Base-by-base conservation (phyloP, 1,140 invertebrate genomes). In the Drosophila elegans region DNA sequence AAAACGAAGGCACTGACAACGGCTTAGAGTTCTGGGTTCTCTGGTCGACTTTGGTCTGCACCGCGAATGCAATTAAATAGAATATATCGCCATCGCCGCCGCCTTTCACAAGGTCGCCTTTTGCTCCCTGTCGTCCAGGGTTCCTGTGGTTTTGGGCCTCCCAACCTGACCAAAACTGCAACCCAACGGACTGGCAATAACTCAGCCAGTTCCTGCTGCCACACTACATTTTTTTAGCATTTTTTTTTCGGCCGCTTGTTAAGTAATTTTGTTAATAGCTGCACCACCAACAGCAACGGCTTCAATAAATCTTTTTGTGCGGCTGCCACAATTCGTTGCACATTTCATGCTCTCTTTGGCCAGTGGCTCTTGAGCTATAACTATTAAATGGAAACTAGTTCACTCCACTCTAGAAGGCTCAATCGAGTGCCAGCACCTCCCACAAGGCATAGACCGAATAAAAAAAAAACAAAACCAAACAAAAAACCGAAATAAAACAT, bases 221-320 rank as follows among this genome's bases (percentile, higher is more conserved):
- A 25, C 21, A 39, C 11, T 45, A 53, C 34, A 21, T 41, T 38
- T 46, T 46, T 55, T 41, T 13, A 1, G 29, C 6, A 32, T 62
- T 42, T 46, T 61, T 61, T 75, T 57, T 66, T 83, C 64, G 79
- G 79, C 48, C 80, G 83, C 83, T 88, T 88, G 83, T 88, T 88
- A 88, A 88, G 83, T 88, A 88, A 88, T 88, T 88, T 88, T 80
- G 84, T 89, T 88, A 88, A 88, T 88, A 89, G 74, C 74, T 64
- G 82, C 68, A 61, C 79, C 68, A 61, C 79, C 79, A 72, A 59
- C 72, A 57, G 62, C 64, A 38, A 57, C 57, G 77, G 77, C 78
- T 88, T 83, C 67, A 88, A 88, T 88, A 88, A 88, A 88, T 88
- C 83, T 88, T 69, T 88, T 78, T 68, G 72, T 71, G 62, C 32